phyloP scores from a whole-genome alignment of 2,113 vertebrate species.

The Cervus canadensis region DNA sequence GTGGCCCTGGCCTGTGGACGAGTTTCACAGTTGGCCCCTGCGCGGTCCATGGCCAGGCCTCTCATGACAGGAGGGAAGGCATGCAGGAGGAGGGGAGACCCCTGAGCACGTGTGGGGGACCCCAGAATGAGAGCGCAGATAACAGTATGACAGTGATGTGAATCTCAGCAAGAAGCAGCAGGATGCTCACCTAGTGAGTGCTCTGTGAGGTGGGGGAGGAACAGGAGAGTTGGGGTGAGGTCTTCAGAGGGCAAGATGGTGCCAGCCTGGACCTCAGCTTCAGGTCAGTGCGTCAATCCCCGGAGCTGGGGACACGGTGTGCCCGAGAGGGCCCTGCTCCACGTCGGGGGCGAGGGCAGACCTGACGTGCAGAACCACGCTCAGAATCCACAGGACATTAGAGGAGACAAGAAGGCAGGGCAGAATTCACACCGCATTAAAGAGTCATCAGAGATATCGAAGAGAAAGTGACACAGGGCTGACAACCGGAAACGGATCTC shows the following conservation, averaged over 20 bases:
- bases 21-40: not conserved
- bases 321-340: not conserved
- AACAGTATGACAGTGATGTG: not conserved
- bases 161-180: not conserved
- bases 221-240: not conserved
- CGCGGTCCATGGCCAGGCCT: not conserved
- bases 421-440: not conserved
- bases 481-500: not conserved
- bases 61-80: not conserved
- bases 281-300: rapidly evolving
- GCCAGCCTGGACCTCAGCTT: too few relatives aligned
- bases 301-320: rapidly evolving
- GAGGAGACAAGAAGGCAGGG: not conserved
- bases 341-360: rapidly evolving
- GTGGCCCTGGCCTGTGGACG: not conserved
- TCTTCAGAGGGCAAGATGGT: not conserved
- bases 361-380: rapidly evolving
- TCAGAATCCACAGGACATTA: not conserved
- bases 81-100: not conserved
- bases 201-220: not conserved
- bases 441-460: not conserved
- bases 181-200: not conserved
- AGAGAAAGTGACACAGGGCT: not conserved
- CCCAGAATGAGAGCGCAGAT: not conserved
- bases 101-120: not conserved